phyloP scores from a whole-genome alignment of 2,888 invertebrate species.

The Rotaria sp. region DNA sequence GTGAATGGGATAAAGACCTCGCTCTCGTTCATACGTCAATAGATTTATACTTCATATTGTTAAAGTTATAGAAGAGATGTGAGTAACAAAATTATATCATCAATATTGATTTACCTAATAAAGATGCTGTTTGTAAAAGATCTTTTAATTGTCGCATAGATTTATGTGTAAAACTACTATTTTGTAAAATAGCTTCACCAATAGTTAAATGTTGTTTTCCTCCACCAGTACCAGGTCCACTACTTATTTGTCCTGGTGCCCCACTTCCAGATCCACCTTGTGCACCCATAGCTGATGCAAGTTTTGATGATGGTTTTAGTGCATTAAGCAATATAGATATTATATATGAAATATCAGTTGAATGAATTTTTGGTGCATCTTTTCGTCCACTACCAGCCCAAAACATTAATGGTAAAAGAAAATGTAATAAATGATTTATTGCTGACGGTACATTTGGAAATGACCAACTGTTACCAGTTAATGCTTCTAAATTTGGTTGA shows the following conservation, averaged over 20 bases:
- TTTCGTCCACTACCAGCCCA: conserved; percentile 39
- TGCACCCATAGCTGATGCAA: conserved; percentile 30
- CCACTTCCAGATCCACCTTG: not conserved
- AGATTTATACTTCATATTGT: too few species aligned
- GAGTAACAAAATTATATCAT: too few species aligned
- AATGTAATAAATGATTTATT: conserved; percentile 35
- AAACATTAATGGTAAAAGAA: conserved; percentile 36
- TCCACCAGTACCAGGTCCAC: not conserved
- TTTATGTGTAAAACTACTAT: conserved; percentile 15
- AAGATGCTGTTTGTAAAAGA: conserved; percentile 21
- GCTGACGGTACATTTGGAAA: conserved; percentile 29
- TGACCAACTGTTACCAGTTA: conserved; percentile 26
- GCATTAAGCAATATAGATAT: conserved; percentile 81
- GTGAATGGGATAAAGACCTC: too few species aligned
- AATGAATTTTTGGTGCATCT: conserved; percentile 81
- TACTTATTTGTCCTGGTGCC: not conserved
- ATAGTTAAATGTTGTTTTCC: conserved; percentile 17
- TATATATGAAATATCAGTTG: conserved; percentile 80
- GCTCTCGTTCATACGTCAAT: too few species aligned
- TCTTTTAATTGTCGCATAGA: conserved; percentile 23
- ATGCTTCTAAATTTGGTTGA: conserved; percentile 10
- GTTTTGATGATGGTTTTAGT: conserved; percentile 60
- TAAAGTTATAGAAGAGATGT: too few species aligned
- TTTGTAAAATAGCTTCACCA: conserved; percentile 19
- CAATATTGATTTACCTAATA: not conserved